phyloP scores from a whole-genome alignment of 1,140 invertebrate genomes.

The Drosophila cardini region DNA sequence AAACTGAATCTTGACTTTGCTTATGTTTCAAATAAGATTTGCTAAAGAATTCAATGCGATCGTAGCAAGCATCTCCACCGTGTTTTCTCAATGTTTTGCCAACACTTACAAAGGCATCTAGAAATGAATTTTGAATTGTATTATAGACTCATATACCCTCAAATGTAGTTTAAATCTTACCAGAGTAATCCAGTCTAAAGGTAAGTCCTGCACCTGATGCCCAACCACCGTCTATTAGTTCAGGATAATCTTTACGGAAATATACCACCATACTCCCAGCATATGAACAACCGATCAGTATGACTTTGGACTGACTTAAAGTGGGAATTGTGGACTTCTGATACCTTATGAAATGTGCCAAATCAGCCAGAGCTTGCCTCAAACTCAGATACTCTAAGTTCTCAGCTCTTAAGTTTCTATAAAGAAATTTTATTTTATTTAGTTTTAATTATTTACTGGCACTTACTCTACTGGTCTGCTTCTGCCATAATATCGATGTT shows the following conservation, averaged over 20 bases:
- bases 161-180: not conserved
- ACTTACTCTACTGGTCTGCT: conserved; percentile 88
- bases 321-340: conserved; percentile 85
- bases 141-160: too few relatives aligned
- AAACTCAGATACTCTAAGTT: conserved; percentile 88
- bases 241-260: conserved; percentile 90
- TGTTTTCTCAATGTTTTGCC: conserved; percentile 30
- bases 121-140: not conserved
- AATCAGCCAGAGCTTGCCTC: conserved; percentile 90
- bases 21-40: conserved; percentile 13
- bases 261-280: conserved; percentile 91
- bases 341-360: conserved; percentile 88
- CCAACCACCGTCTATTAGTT: conserved; percentile 89
- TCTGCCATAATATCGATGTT: conserved; percentile 93
- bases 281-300: conserved; percentile 92
- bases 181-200: conserved; percentile 45
- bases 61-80: conserved; percentile 37
- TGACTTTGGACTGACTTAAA: conserved; percentile 81
- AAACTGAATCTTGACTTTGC: conserved; percentile 9
- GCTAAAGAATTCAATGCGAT: conserved; percentile 11
- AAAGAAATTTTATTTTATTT: conserved; percentile 5
- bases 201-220: conserved; percentile 90
- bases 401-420: conserved; percentile 85
- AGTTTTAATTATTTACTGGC: conserved; percentile 28
- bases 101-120: conserved; percentile 26